phyloP scores from a whole-genome alignment of 2,113 vertebrate species.

The Bos taurus region DNA sequence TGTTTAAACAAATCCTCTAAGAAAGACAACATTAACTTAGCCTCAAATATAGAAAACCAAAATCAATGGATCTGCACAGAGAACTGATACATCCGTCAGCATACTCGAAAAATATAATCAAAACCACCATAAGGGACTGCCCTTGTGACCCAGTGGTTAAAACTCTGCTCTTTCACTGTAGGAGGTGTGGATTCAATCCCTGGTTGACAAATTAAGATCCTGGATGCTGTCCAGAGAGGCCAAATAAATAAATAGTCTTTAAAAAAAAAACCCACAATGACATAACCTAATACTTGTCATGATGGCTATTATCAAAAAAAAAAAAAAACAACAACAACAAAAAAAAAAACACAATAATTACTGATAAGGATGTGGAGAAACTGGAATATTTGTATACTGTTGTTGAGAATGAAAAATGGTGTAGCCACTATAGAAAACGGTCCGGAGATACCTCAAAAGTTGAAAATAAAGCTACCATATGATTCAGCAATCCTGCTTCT shows the following conservation, averaged over 20 bases:
- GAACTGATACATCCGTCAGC: neutral
- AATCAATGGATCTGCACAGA: neutral
- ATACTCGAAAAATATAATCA: neutral
- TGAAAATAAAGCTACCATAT: neutral
- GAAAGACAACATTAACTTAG: neutral
- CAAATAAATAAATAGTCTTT: neutral
- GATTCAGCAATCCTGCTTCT: neutral
- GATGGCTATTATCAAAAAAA: neutral
- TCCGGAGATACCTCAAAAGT: neutral
- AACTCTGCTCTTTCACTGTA: neutral
- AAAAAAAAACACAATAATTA: neutral
- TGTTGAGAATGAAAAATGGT: neutral
- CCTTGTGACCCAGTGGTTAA: neutral
- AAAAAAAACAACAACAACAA: too few species aligned
- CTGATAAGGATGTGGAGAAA: neutral
- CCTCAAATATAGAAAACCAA: neutral
- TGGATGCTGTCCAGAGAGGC: neutral
- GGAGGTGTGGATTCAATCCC: neutral
- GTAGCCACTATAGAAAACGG: neutral
- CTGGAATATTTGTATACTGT: neutral
- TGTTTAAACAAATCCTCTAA: neutral
- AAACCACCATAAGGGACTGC: neutral
- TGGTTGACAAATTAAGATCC: neutral
- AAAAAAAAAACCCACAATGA: neutral
- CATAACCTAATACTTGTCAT: neutral